Conservation (phyloP, 2,888 invertebrate species). For the Platynereis dumerilii region DNA sequence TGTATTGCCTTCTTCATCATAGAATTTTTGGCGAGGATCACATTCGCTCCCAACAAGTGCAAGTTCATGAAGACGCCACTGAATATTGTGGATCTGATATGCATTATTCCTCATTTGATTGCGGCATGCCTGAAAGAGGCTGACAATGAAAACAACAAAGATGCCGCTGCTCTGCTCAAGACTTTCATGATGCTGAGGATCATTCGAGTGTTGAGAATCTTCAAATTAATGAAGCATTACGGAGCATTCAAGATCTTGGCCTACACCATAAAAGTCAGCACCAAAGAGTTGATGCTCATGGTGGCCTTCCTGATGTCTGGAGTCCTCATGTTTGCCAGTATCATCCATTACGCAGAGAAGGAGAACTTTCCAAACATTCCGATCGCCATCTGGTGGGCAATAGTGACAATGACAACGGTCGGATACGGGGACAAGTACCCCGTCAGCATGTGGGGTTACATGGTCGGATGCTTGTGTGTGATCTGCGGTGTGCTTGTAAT, state of each 20-base stretch:
- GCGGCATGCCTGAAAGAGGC: conserved; percentile 52
- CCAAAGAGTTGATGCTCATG: conserved; percentile 59
- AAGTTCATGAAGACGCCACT: conserved; percentile 49
- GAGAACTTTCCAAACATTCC: conserved; percentile 60
- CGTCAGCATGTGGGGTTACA: conserved; percentile 43
- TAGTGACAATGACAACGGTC: conserved; percentile 63
- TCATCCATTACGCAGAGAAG: conserved; percentile 58
- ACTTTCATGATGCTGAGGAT: conserved; percentile 46
- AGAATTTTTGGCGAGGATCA: conserved; percentile 43
- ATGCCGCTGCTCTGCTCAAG: conserved; percentile 23
- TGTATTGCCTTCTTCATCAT: conserved; percentile 54
- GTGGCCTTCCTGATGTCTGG: conserved; percentile 60
- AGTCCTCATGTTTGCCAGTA: conserved; percentile 60
- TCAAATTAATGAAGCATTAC: conserved; percentile 64
- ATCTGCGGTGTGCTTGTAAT: conserved; percentile 60
- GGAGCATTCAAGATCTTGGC: conserved; percentile 60
- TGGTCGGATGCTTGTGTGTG: conserved; percentile 58
- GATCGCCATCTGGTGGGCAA: conserved; percentile 62
- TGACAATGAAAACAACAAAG: conserved; percentile 38
- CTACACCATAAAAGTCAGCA: conserved; percentile 59
- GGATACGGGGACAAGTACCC: conserved; percentile 62
- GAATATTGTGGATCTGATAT: conserved; percentile 58
- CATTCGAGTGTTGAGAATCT: conserved; percentile 57
- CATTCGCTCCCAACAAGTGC: conserved; percentile 45
- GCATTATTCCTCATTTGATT: conserved; percentile 55